Evolutionary conservation across 2,113 vertebrate species (phyloP).

Genomic region (Cyphomyrus discorhynchus): DNA sequence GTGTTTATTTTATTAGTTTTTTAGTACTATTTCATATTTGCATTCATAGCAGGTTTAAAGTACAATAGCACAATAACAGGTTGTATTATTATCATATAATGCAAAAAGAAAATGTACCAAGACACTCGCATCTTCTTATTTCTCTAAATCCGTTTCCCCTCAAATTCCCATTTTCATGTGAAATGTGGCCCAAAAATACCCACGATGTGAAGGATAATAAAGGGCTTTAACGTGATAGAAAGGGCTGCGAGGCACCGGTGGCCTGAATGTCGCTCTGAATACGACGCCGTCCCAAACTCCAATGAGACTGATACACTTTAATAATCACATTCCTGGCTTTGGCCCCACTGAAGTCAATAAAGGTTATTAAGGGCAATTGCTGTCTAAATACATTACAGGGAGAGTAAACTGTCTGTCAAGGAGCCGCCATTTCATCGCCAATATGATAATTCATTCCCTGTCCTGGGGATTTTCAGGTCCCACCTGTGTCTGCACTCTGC

Average conservation of each 20-base stretch:
- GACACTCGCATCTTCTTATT: constrained; percentile 37
- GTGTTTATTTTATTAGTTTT: not conserved
- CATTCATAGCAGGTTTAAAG: not conserved
- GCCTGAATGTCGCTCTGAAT: constrained; percentile 69
- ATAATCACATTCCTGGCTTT: constrained; percentile 86
- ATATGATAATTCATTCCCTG: constrained; percentile 72
- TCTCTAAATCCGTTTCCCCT: constrained; percentile 19
- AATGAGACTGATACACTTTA: constrained; percentile 87
- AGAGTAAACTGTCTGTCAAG: constrained; percentile 72
- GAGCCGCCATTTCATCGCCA: constrained; percentile 68
- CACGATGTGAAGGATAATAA: constrained; percentile 46
- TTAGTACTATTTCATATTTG: not conserved
- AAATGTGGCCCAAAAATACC: constrained; percentile 42
- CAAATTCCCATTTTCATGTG: constrained; percentile 9
- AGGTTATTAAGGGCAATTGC: constrained; percentile 87
- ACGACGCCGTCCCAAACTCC: constrained; percentile 72
- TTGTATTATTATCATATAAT: not conserved
- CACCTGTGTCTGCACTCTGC: constrained; percentile 67
- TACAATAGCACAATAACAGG: constrained; percentile 33
- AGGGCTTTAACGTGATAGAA: constrained; percentile 66
- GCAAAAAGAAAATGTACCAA: constrained; percentile 42
- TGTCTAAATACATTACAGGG: constrained; percentile 69
- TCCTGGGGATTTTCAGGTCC: constrained; percentile 60
- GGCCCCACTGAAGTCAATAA: constrained; percentile 77
- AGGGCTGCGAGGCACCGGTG: constrained; percentile 77